Evolutionary conservation across 2,797 vertebrate genomes (phyloP).

Genomic region (Phalloptychus januarius): DNA sequence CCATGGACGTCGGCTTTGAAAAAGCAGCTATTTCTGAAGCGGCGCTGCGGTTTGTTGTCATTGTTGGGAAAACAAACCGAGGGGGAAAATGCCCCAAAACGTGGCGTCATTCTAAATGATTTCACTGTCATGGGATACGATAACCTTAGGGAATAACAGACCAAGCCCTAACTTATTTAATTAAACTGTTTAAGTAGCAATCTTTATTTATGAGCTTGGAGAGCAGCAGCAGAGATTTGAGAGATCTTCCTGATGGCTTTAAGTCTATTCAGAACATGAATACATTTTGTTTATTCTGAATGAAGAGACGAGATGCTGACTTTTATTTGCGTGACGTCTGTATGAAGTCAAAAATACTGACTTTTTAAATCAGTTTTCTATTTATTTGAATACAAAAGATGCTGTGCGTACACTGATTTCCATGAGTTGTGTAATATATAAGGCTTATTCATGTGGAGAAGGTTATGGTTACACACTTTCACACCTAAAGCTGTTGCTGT

Average conservation of each 20-base stretch:
- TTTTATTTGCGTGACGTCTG: background rate
- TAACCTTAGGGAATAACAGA: constrained; percentile 58
- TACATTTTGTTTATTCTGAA: background rate
- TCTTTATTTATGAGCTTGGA: constrained; percentile 71
- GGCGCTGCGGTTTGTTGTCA: constrained; percentile 54
- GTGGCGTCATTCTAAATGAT: constrained; percentile 45
- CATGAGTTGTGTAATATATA: background rate
- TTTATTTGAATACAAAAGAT: background rate
- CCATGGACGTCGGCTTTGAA: constrained; percentile 60
- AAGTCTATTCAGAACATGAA: constrained; percentile 3
- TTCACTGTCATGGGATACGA: constrained; percentile 56
- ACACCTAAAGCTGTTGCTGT: too few relatives aligned
- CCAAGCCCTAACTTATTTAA: constrained; percentile 58
- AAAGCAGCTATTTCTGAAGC: constrained; percentile 58
- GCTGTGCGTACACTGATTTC: background rate
- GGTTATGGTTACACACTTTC: background rate
- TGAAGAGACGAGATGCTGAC: background rate
- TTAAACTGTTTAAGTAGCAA: constrained; percentile 60
- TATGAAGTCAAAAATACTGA: background rate
- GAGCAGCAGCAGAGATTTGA: constrained; percentile 39
- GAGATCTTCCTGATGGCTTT: constrained; percentile 5
- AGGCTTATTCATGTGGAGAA: background rate
- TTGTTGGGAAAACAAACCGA: constrained; percentile 60
- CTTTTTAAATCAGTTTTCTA: background rate
- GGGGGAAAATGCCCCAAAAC: constrained; percentile 33